phyloP scores from a whole-genome alignment of 92 coral and sea anemone species.

The Umimayanthus chanpuru region DNA sequence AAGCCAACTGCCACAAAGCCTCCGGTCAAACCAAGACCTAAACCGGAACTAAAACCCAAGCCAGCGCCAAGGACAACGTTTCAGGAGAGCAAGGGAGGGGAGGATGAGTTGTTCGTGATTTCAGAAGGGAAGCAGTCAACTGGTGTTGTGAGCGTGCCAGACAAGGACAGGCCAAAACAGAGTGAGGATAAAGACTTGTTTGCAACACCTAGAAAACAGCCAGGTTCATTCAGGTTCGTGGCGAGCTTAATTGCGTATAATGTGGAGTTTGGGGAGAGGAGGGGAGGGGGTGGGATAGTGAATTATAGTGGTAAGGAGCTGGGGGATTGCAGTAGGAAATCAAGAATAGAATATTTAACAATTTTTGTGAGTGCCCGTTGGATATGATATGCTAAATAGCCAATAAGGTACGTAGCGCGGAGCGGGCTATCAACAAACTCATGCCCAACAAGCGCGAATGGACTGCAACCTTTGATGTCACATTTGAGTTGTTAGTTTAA shows the following conservation, averaged over 20 bases:
- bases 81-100: constrained; percentile 76
- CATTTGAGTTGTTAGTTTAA: no score
- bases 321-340: no score
- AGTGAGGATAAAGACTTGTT: constrained; percentile 66
- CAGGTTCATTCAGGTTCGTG: constrained; percentile 66
- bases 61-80: constrained; percentile 92
- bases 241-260: background rate
- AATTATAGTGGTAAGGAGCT: no score
- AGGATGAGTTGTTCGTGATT: constrained; percentile 60
- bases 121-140: background rate
- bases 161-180: constrained; percentile 17
- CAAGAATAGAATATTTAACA: no score
- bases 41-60: constrained; percentile 93
- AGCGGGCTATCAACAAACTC: no score
- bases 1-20: constrained; percentile 66
- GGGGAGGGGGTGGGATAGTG: background rate
- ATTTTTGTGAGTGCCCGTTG: no score
- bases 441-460: no score
- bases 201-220: constrained; percentile 70
- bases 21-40: constrained; percentile 63
- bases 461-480: no score
- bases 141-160: constrained; percentile 37
- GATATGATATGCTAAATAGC: no score
- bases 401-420: background rate
- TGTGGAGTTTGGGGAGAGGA: background rate